These are phyloP conservation scores for Callospermophilus lateralis DNA, from an alignment of 2,113 vertebrate genomes.

Conservation along the genomic window DNA sequence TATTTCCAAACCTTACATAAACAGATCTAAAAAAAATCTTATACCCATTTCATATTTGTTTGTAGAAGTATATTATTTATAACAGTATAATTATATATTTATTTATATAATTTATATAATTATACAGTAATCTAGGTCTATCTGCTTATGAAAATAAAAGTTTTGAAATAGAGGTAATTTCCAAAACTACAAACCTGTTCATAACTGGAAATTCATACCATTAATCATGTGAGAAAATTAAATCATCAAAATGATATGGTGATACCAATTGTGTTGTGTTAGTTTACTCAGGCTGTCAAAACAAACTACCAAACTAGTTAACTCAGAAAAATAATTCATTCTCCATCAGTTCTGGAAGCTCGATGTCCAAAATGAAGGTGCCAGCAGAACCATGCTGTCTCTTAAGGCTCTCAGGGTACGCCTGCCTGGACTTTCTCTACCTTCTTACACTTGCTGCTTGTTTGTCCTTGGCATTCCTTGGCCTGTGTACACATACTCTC, in stretches of 20 bases:
- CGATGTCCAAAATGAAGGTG: not conserved
- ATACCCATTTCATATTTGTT: not conserved
- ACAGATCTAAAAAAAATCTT: not conserved
- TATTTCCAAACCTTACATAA: not conserved
- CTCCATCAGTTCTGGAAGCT: not conserved
- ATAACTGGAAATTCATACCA: not conserved
- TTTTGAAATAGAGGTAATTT: slow-evolving; percentile 33
- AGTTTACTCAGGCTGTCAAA: not conserved
- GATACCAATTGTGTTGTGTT: not conserved
- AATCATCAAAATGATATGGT: not conserved
- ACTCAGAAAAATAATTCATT: not conserved
- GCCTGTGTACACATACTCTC: not conserved
- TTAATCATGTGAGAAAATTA: slow-evolving; percentile 12
- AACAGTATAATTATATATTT: no score
- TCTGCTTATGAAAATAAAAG: slow-evolving; percentile 31
- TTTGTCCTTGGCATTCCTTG: not conserved
- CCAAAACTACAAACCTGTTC: not conserved
- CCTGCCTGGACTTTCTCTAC: not conserved
- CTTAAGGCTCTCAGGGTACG: not conserved
- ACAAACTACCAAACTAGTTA: not conserved
- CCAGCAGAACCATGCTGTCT: not conserved
- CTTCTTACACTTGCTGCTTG: not conserved
- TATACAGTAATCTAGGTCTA: not conserved
- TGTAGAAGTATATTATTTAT: not conserved
- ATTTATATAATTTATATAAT: no score